Evolutionary conservation across 2,113 vertebrate genomes (phyloP), one percentile per base, ranked within the genome.

Genomic region (Mystacornis crossleyi): DNA sequence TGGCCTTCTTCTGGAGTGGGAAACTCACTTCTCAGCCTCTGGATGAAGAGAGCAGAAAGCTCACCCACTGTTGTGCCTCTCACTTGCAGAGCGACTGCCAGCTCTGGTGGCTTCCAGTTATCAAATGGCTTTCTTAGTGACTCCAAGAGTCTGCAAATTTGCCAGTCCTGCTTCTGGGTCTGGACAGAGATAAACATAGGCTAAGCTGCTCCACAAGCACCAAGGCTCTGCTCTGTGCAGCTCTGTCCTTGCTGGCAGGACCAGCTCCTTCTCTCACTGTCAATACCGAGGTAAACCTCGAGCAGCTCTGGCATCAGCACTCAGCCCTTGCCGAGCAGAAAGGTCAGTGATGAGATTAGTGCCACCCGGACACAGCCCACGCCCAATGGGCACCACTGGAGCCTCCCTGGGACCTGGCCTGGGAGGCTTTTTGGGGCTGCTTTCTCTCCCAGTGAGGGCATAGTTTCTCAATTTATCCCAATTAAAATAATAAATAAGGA

Each of bases 1-100:
- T 98, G 60, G 95, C 95, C 58, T 97, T 96, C 12, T 31, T 95
- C 94, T 98, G 98, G 48, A 98, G 97, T 21, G 90, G 97, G 72
- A 97, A 99, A 86, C 34, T 98, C 96, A 55, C 97, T 98, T 80
- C 89, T 97, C 47, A 88, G 94, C 94, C 95, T 96, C 98, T 98
- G 86, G 57, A 71, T 65, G 34, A 96, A 65, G 75, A 61, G 71
- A 89, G 54, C 38, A 66, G 58, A 47, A 79, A 79, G 19, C 40
- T 66, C 4, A 0, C 26, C 34, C 1, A 1, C 29, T 24, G 21
- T 28, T 94, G 12, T 23, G 19, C 33, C 60, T 83, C n/a, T 51
- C 19, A 6, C 34, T 66, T 72, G 54, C 53, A 69, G 54, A 62
- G 25, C 1, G 2, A 24, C 14, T 33, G 20, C 58, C 29, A 16